Conservation (phyloP, 2,113 vertebrate species). For the Macaca fascicularis region T2T-MFA8v1.1 NC_088379.1:22560501-22561000, state of each 20-base stretch:
- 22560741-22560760: neutral
- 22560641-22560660: neutral
- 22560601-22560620: neutral
- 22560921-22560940: neutral
- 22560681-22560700: neutral
- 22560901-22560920: neutral
- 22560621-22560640: neutral
- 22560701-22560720: neutral
- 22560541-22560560: too few relatives aligned
- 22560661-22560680: neutral
- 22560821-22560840: neutral
- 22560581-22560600: too few relatives aligned
- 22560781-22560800: neutral
- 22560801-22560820: neutral
- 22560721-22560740: neutral
- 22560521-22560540: neutral
- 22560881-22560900: neutral
- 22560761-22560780: neutral
- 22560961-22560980: neutral
- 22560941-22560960: neutral
- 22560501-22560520: neutral
- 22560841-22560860: neutral
- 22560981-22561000: neutral
- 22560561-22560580: too few relatives aligned
- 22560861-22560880: neutral